Evolutionary conservation across 2,888 invertebrate species (phyloP), one percentile per base, ranked within the genome.

Genomic region (Crepidodera aurea): DNA sequence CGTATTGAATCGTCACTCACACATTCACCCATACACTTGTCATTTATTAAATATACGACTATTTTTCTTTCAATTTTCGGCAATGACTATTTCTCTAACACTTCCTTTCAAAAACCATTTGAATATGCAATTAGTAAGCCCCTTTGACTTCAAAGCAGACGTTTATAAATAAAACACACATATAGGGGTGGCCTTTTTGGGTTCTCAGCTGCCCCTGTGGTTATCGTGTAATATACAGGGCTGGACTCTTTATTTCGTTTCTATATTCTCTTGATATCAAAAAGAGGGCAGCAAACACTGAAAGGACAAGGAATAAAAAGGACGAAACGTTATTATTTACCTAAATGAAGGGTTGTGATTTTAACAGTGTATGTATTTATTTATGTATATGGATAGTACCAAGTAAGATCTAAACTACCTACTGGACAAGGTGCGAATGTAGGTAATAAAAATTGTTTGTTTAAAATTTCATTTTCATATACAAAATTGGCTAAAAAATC

Each of bases 131-230:
- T 62, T 62, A 62, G 48, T 48, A 40, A 39, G 46, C 51, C 56
- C 61, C 50, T 34, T 50, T 48, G 37, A 25, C 37, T 57, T 57
- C 37, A 32, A 34, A 62, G 44, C 53, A 42, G 58, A 58, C 51
- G 25, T 8, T 48, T 53, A 48, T 53, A 57, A 55, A 60, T 60
- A 57, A 51, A 62, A 51, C 37, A 42, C 40, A 44, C 39, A 60
- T 42, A 56, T 42, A 56, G 42, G 57, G 57, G 60, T 59, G 62
- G 61, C 34, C 44, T 6, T 60, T 53, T 62, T 65, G 54, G 42
- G 60, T 57, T 60, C 60, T 62, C 65, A 65, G 65, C 65, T 62
- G 65, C 55, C 25, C 18, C 29, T 54, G 15, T 48, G 25, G 25
- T 44, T 44, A 42, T 15, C 7, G 16, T 32, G 1, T 12, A 16